Conservation (phyloP, 2,113 vertebrate species). For the Gymnocephalus cernua region DNA sequence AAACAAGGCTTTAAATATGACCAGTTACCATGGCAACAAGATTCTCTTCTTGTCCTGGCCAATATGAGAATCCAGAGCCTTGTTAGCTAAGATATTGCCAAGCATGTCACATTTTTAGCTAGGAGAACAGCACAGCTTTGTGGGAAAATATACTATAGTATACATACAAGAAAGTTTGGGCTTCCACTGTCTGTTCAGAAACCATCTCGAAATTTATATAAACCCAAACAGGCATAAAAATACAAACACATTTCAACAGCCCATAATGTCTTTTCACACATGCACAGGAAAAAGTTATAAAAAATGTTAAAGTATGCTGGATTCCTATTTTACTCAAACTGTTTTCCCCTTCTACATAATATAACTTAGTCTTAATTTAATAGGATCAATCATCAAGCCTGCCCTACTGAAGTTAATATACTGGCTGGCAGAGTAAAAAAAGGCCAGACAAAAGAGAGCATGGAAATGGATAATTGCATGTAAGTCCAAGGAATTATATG, state of each 20-base stretch:
- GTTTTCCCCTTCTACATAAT: neutral
- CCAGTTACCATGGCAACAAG: conserved; percentile 51
- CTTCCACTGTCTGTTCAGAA: neutral
- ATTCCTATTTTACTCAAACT: neutral
- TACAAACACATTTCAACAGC: neutral
- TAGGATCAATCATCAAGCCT: conserved; percentile 20
- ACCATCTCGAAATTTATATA: neutral
- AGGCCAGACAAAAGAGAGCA: conserved; percentile 36
- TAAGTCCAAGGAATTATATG: conserved; percentile 48
- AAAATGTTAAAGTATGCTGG: too few species aligned
- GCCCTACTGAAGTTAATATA: conserved; percentile 12
- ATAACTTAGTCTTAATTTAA: conserved; percentile 36
- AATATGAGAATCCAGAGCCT: neutral
- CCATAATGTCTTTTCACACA: neutral
- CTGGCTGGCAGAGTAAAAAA: conserved; percentile 11
- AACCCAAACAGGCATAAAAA: neutral
- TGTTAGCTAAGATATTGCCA: conserved; percentile 1
- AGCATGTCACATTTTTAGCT: conserved; percentile 1
- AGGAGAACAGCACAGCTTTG: conserved; percentile 9
- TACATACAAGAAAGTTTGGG: neutral
- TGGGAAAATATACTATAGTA: neutral
- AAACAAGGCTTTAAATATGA: conserved; percentile 41
- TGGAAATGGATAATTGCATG: conserved; percentile 39
- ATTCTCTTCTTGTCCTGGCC: conserved; percentile 21
- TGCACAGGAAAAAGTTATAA: neutral